Percentiles rank a stretch among this genome's conserved stretches.
Conservation (phyloP, 2,888 invertebrate species). For the Limenitis camilla region DNA sequence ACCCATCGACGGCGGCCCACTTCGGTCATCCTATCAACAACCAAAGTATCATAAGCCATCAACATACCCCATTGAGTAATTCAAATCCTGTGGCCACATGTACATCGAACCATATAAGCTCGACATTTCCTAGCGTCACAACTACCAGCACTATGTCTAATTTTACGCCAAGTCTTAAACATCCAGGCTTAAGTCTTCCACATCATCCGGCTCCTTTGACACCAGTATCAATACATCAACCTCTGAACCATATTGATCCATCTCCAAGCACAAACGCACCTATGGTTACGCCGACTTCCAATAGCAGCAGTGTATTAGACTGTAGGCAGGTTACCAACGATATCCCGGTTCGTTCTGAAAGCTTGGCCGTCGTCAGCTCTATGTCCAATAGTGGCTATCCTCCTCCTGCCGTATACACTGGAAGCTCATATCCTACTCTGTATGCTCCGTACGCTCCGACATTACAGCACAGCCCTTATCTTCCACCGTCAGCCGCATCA, state of each 20-base stretch:
- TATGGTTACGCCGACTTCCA: slow-evolving; percentile 39
- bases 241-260: slow-evolving; percentile 45
- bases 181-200: slow-evolving; percentile 46
- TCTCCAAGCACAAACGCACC: slow-evolving; percentile 41
- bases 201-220: slow-evolving; percentile 39
- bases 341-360: slow-evolving; percentile 61
- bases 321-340: slow-evolving; percentile 58
- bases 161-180: slow-evolving; percentile 53
- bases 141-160: slow-evolving; percentile 50
- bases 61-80: slow-evolving; percentile 44
- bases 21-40: slow-evolving; percentile 50
- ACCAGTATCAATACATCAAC: slow-evolving; percentile 43
- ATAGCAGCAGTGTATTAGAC: slow-evolving; percentile 41
- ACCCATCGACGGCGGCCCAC: slow-evolving; percentile 54
- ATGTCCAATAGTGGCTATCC: slow-evolving; percentile 76
- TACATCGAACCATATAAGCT: slow-evolving; percentile 47
- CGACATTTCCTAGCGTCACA: slow-evolving; percentile 42
- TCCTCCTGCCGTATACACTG: slow-evolving; percentile 84
- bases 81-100: slow-evolving; percentile 44
- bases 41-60: slow-evolving; percentile 58
- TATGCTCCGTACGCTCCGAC: slow-evolving; percentile 87
- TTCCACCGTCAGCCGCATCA: slow-evolving; percentile 78
- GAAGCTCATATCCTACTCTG: slow-evolving; percentile 75
- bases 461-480: slow-evolving; percentile 82
- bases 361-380: slow-evolving; percentile 66